Evolutionary conservation across 1,140 invertebrate genomes (phyloP), one percentile per base, ranked within the genome.

Genomic region (Penaeus indicus): DNA sequence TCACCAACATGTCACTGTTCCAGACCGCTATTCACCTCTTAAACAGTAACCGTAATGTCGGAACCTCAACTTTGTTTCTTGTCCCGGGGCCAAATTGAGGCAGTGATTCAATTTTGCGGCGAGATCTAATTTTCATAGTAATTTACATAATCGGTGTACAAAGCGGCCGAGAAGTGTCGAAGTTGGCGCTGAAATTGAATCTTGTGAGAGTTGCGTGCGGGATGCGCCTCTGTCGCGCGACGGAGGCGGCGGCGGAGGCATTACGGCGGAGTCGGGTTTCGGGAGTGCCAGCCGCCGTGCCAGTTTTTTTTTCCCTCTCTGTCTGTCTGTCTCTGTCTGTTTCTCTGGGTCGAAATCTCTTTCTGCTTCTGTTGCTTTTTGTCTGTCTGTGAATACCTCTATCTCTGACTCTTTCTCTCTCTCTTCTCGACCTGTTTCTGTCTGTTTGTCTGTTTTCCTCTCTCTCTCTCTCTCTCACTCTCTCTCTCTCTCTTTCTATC

Each of bases 111-210:
- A 87, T 87, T 87, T 87, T 87, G 62, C 85, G 63, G 19, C 85
- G 63, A 61, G 85, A 87, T 87, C 85, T 87, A 87, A 87, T 87
- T 87, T 87, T 87, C 85, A 81, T 87, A 69, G 85, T 87, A 87
- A 87, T 87, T 87, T 87, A 81, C 85, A 87, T 87, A 87, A 87
- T 87, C 85, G 85, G 85, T 87, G 85, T 87, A 87, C 85, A 87
- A 87, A 87, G 85, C 85, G 78, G 1, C 64, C 61, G 64, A 78
- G 85, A 87, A 81, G 85, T 81, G 85, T 87, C 85, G 78, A 82
- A 87, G 78, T 87, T 67, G 64, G 22, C 80, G 72, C 32, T 87
- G 85, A 87, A 87, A 87, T 87, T 87, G 85, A 87, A 87, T 87
- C 85, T 87, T 87, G 78, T 67, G 77, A n/a, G 77, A 79, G 60